A percentile compares a stretch with the other conserved stretches of the same genome.
Evolutionary conservation across 2,797 vertebrate genomes (phyloP).

Genomic region (Clarias laeviceps): DNA sequence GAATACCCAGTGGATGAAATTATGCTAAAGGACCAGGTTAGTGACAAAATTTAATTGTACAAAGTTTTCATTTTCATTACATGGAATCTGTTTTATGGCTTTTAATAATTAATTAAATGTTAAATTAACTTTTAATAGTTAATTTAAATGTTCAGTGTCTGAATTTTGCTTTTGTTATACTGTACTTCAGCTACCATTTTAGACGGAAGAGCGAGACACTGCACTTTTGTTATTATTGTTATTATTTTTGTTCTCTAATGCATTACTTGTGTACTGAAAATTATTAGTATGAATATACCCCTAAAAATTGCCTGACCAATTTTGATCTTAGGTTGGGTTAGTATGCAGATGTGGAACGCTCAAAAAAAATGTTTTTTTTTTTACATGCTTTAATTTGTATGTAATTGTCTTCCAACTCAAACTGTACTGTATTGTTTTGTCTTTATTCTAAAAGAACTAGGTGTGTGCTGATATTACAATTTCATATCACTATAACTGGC

Average conservation of each 20-base stretch:
- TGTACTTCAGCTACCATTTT: background rate
- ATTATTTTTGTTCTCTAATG: background rate
- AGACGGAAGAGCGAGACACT: background rate
- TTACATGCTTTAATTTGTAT: background rate
- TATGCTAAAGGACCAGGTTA: background rate
- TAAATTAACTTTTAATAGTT: background rate
- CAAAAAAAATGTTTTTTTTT: no score
- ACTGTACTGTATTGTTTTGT: slow-evolving; percentile 13
- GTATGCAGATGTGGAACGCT: background rate
- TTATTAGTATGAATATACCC: background rate
- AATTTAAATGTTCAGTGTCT: background rate
- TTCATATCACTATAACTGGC: background rate
- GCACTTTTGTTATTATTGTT: background rate
- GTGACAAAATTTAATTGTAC: background rate
- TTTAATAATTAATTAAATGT: background rate
- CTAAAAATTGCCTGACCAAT: background rate
- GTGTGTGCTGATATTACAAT: slow-evolving; percentile 3
- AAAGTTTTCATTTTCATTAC: background rate
- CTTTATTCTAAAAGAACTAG: background rate
- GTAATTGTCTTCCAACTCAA: slow-evolving; percentile 2
- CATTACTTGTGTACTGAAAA: slow-evolving; percentile 5
- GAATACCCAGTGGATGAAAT: background rate
- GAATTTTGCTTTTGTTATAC: background rate
- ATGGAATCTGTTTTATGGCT: background rate
- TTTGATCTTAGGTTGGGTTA: background rate